Conservation (phyloP, 1,140 invertebrate genomes). For the Drosophila tropicalis region DNA sequence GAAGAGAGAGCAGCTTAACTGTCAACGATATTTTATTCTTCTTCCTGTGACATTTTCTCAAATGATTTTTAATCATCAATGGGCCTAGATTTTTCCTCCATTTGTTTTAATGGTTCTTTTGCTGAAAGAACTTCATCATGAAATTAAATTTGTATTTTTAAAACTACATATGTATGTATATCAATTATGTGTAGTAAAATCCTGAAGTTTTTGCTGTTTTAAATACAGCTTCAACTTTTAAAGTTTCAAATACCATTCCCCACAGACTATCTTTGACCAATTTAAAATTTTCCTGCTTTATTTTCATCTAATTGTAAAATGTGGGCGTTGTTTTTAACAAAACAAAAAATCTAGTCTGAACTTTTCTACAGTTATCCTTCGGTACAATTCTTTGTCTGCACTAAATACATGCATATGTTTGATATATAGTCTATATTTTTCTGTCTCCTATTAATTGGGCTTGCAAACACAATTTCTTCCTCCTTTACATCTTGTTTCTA, state of each 20-base stretch:
- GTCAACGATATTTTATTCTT: no score
- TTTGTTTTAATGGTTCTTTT: not conserved
- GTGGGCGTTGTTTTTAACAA: not conserved
- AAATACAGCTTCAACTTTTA: no score
- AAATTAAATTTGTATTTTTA: no score
- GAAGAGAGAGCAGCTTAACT: conserved; percentile 26
- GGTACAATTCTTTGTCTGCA: not conserved
- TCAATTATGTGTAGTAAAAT: no score
- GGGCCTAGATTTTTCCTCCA: not conserved
- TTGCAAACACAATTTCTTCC: not conserved
- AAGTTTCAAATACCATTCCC: no score
- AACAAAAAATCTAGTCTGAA: not conserved
- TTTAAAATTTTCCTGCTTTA: not conserved
- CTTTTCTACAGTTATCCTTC: not conserved
- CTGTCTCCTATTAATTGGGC: conserved; percentile 2
- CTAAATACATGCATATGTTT: not conserved
- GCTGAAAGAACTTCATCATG: not conserved
- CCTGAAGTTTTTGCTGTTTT: no score
- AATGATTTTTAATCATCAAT: conserved; percentile 4
- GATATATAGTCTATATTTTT: not conserved
- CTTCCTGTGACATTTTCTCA: not conserved
- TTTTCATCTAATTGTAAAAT: not conserved
- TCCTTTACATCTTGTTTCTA: not conserved
- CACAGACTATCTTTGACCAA: not conserved
- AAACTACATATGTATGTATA: no score